Base-by-base conservation (phyloP, 1,140 invertebrate species). In the Drosophila sturtevanti region DNA sequence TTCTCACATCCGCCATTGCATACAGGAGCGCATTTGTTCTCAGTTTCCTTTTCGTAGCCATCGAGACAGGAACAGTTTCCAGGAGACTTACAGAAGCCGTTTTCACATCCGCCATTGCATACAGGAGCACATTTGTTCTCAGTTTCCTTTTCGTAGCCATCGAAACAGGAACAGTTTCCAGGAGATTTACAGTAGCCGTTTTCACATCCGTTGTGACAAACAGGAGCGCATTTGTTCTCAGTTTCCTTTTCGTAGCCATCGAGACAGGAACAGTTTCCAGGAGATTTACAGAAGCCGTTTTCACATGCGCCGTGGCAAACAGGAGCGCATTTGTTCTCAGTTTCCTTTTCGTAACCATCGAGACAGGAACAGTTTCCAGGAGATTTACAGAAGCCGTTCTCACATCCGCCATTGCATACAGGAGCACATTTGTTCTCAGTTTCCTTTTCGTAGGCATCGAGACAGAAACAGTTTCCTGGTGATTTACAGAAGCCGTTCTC, bases 1-100 rank as follows among this genome's bases (percentile, higher is more conserved):
- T 72, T 73, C 38, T 48, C 34, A 54, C 70, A 77, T 1, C 71
- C 75, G 2, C 24, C 35, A 0, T 27, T 21, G 9, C 75, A 77
- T 5, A 70, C 10, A 38, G 68, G 68, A 0, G 7, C 4, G 7
- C 68, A 69, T 2, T 9, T 63, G 41, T 52, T 58, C 31, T 63
- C 61, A 16, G 9, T 52, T 34, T 18, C 34, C 16, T 60, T 64
- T 6, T 0, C n/a, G n/a, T 48, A 68, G n/a, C 65, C 65, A 6
- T 55, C 34, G 9, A 34, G 38, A 34, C 65, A 68, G 18, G 63
- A 16, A 16, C 68, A 71, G 0, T 10, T 58, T 34, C 63, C 55
- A 0, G 68, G 67, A 0, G 37, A 34, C 9, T 22, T 16, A n/a
- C 67, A 68, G 1, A 34, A 63, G 4, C 67, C 67, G 16, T 69